These are phyloP conservation scores for Sesia bembeciformis DNA, from an alignment of 2,888 invertebrate species.

Conservation along the genomic window DNA sequence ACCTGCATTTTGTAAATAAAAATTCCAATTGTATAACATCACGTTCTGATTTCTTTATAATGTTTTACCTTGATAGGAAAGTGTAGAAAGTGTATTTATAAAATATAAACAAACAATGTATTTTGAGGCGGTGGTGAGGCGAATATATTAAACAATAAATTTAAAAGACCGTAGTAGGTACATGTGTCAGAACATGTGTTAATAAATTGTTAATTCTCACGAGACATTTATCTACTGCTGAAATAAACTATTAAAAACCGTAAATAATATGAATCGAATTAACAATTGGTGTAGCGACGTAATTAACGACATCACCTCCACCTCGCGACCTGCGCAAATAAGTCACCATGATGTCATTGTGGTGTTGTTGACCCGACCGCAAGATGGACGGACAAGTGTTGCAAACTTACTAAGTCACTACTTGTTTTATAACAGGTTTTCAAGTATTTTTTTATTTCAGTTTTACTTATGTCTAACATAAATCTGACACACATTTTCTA, in stretches of 20 bases:
- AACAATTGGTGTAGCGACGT: slow-evolving; percentile 29
- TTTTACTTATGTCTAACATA: too few species aligned
- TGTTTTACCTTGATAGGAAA: too few species aligned
- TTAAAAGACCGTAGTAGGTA: too few species aligned
- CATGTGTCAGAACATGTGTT: too few species aligned
- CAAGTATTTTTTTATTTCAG: neutral
- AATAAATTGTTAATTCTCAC: too few species aligned
- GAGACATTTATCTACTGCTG: neutral
- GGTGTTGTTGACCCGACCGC: slow-evolving; percentile 60
- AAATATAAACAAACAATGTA: too few species aligned
- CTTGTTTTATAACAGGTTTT: neutral
- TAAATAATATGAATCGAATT: neutral
- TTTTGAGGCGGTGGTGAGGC: too few species aligned
- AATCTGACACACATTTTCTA: too few species aligned
- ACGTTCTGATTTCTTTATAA: too few species aligned
- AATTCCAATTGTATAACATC: too few species aligned
- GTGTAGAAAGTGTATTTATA: too few species aligned
- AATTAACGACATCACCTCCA: slow-evolving; percentile 50
- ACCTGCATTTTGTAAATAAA: neutral
- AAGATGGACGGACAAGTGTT: slow-evolving; percentile 7
- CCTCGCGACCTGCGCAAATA: slow-evolving; percentile 52
- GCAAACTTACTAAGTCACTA: neutral
- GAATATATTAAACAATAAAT: too few species aligned
- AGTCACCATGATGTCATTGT: slow-evolving; percentile 56
- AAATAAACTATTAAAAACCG: neutral